Percentiles rank a stretch among this genome's conserved stretches.
These are phyloP conservation scores for rabbit (Oryctolagus cuniculus) DNA, from an alignment of 2,113 vertebrate species.

Conservation along the genomic window DNA sequence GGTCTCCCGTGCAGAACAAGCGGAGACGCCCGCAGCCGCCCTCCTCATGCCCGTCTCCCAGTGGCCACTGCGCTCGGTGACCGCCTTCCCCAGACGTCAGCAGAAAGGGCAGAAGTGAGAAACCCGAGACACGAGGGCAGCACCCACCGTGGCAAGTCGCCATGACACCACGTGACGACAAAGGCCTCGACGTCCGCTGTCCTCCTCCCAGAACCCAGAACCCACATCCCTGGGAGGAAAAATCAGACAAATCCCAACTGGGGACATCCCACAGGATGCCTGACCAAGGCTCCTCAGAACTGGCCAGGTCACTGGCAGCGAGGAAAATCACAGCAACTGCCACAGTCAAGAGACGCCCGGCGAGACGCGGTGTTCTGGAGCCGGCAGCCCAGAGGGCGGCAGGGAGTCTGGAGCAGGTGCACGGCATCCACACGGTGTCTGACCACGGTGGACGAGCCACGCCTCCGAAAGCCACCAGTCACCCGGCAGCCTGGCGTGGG, in stretches of 20 bases:
- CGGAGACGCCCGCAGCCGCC: too few relatives aligned
- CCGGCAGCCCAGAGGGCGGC: too few relatives aligned
- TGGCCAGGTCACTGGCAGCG: neutral
- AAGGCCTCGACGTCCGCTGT: neutral
- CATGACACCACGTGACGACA: neutral
- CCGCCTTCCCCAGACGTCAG: neutral
- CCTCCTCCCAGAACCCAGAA: neutral
- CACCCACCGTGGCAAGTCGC: neutral
- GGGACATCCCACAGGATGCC: neutral
- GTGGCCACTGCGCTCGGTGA: fast-evolving
- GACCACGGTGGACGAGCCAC: too few relatives aligned
- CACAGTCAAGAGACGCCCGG: neutral
- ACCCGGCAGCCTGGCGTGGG: neutral
- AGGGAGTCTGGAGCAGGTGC: too few relatives aligned
- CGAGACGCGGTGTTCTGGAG: too few relatives aligned
- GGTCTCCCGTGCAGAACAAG: neutral
- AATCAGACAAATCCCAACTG: neutral
- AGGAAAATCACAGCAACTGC: neutral
- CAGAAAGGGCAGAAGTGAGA: neutral
- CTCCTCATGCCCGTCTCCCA: too few relatives aligned
- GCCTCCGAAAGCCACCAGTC: too few relatives aligned
- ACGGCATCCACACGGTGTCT: too few relatives aligned
- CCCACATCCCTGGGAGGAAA: neutral
- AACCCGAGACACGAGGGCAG: neutral
- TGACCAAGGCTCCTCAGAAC: neutral